Percentiles rank a stretch among this genome's conserved stretches.
Conservation (phyloP, 2,113 vertebrate species). For the Rhinopomastus cyanomelas region DNA sequence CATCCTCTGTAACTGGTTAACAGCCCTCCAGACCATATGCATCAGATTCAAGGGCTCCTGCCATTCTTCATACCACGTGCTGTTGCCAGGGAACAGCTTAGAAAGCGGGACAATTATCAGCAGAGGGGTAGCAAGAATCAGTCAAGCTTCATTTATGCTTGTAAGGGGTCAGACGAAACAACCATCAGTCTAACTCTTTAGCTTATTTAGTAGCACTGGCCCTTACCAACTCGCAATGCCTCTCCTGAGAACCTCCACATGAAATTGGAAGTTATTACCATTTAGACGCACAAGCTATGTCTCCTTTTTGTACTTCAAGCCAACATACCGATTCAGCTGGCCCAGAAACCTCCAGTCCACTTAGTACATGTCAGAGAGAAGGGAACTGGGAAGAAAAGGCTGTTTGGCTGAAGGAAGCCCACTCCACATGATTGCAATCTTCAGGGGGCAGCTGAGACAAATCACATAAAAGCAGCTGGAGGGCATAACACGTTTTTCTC, state of each 20-base stretch:
- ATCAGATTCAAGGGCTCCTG: background rate
- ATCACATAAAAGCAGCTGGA: slow-evolving; percentile 3
- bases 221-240: background rate
- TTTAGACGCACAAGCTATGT: background rate
- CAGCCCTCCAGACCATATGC: background rate
- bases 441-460: background rate
- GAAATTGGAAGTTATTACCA: background rate
- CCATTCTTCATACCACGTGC: background rate
- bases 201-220: background rate
- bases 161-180: background rate
- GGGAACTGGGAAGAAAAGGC: background rate
- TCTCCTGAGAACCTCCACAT: background rate
- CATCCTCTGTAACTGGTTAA: background rate
- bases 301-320: background rate
- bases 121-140: background rate
- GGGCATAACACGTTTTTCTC: background rate
- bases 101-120: background rate
- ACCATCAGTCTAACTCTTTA: background rate
- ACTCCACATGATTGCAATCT: background rate
- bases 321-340: background rate
- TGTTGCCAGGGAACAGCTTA: background rate
- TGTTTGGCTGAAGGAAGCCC: background rate
- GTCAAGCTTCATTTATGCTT: background rate
- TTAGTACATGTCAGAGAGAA: background rate
- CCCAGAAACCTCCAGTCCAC: background rate